Base-by-base conservation (phyloP, 2,888 invertebrate species). In the Phania funesta region DNA sequence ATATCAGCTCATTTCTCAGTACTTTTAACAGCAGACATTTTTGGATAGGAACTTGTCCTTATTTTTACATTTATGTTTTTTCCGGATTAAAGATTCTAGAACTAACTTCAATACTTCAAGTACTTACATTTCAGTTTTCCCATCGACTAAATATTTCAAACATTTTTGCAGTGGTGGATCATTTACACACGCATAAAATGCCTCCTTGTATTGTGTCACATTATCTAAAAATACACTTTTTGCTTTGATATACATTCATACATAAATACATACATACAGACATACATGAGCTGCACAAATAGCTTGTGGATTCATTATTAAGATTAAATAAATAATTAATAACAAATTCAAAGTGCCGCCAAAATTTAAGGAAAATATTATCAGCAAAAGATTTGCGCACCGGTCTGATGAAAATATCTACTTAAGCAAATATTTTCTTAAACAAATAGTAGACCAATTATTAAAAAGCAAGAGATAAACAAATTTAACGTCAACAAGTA, bases 261-360 rank as follows among this genome's bases (percentile, higher is more conserved):
- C 6, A 2, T 32, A 2, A 35, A 9, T n/a, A n/a, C 22, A 46
- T 29, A 29, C 29, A 29, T 29, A 6, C 7, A 6, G 4, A 29
- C 7, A 29, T 29, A 29, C 4, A 20, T 46, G 56, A 44, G 52
- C 41, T 44, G 41, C 54, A 11, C 32, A 73, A 79, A 79, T 67
- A 73, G 29, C 44, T 44, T 20, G 16, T 20, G 16, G 18, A 22
- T 60, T 44, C 67, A 50, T 48, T 35, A 52, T 67, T 58, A 29
- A 80, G 26, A 80, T 68, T 74, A 80, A 68, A 22, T 68, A 79
- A 79, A 60, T 52, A 73, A n/a, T 7, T 74, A 18, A 56, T 24
- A 44, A 18, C 16, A 24, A 41, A 41, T 64, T 77, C 77, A 81
- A 81, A 81, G 81, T 68, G 48, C 71, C 68, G 77, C 67, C 77